Evolutionary conservation across 2,113 vertebrate genomes (phyloP).

Genomic region (Leucopsar rothschildi): DNA sequence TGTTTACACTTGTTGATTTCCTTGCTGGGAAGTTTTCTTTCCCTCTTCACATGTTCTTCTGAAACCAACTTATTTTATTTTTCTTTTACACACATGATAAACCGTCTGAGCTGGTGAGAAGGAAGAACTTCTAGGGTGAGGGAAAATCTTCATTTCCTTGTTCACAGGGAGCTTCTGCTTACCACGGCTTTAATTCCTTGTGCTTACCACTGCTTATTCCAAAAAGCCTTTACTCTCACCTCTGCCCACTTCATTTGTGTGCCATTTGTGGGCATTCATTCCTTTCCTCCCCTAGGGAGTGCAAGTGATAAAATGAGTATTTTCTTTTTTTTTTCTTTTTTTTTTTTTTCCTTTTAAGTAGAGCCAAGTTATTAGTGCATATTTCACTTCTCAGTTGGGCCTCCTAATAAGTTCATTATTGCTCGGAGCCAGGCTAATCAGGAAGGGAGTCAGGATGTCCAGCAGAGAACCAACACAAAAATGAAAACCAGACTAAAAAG

Average conservation of each 20-base stretch:
- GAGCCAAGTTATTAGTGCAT: neutral
- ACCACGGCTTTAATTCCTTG: neutral
- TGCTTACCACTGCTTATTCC: neutral
- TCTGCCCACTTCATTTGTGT: neutral
- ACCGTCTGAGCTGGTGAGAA: neutral
- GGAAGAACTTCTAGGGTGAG: neutral
- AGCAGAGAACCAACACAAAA: neutral
- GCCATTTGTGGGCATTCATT: neutral
- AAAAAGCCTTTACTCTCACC: neutral
- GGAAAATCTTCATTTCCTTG: neutral
- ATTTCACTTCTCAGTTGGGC: neutral
- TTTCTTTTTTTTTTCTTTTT: neutral
- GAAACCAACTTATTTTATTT: neutral
- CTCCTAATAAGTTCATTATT: neutral
- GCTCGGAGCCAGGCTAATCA: neutral
- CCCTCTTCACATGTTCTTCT: neutral
- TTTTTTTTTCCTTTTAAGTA: neutral
- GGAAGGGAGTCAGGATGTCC: neutral
- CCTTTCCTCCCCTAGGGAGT: neutral
- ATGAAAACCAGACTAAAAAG: neutral
- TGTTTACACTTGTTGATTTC: neutral
- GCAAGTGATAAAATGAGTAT: neutral
- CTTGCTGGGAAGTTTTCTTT: neutral
- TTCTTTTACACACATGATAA: neutral
- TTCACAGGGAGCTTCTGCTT: neutral